A percentile compares a stretch with the other conserved stretches of the same genome.
Evolutionary conservation across 2,888 invertebrate genomes (phyloP).

Genomic region (Eupithecia exiguata): DNA sequence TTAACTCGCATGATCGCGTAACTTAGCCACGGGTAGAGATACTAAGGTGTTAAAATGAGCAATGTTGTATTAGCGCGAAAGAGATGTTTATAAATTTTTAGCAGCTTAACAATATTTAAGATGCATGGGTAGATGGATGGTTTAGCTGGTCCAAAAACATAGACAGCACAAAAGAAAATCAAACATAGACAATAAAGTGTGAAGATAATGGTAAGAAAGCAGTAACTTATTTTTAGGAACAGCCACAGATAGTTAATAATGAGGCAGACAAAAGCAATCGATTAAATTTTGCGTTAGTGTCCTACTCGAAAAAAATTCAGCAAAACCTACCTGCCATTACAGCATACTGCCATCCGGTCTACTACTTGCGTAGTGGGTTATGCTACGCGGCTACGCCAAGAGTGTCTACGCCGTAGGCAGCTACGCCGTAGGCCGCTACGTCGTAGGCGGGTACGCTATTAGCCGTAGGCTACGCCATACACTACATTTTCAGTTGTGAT

Average conservation of each 20-base stretch:
- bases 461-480: neutral
- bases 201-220: no score
- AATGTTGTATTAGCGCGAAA: neutral
- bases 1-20: neutral
- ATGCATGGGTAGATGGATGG: neutral
- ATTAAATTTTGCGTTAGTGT: neutral
- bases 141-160: no score
- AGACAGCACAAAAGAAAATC: no score
- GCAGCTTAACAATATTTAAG: neutral
- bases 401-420: neutral
- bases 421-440: neutral
- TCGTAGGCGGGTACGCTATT: neutral
- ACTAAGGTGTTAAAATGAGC: neutral
- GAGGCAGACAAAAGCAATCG: neutral
- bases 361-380: neutral
- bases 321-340: neutral
- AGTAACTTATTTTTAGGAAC: no score
- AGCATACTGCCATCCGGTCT: neutral
- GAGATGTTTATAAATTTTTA: no score
- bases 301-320: neutral
- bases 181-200: no score
- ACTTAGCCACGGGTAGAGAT: neutral
- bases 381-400: neutral
- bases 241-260: neutral
- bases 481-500: neutral